Base-by-base conservation (phyloP, 2,113 vertebrate species). In the Syngnathoides biaculeatus region DNA sequence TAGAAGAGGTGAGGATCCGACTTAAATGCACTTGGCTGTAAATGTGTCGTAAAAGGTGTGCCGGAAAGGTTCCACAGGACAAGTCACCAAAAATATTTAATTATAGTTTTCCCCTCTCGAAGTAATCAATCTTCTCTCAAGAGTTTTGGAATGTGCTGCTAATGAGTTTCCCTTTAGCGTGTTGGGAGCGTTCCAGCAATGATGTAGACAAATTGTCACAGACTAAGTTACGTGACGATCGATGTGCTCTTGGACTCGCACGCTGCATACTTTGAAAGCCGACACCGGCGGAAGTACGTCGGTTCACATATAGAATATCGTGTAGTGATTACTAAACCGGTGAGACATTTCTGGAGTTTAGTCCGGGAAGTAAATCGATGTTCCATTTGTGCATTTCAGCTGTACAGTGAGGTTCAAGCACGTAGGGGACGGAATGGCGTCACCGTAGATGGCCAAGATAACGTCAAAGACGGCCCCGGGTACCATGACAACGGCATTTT, bases 331-430 rank as follows among this genome's bases (percentile, higher is more conserved):
- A 68, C 67, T 63, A 53, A 58, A 45, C 55, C 24, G 15, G 19
- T 26, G 17, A 26, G 26, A 26, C 30, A 12, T 13, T n/a, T 13
- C 58, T 8, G 8, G 15, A 19, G 15, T 27, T 20, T n/a, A 35
- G 14, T 14, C n/a, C 15, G n/a, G 40, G 40, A 43, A 62, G 22
- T 43, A 17, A 65, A 65, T 4, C 60, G 5, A 57, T 74, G 13
- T 38, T 72, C 14, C 50, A 2, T 69, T 68, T 72, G 68, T 26
- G 19, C 74, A 50, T 87, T 86, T 79, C 84, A 99, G 96, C 92
- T 99, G 81, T 99, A 96, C 88, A 94, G 92, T 81, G 95, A 95
- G 80, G 96, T 98, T 76, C 95, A 95, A 86, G 93, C 96, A 75
- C 92, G 95, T 77, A 93, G 95, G 73, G 93, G 95, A 81, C 91